Conservation (phyloP, 2,888 invertebrate genomes). For the Oscheius sp. region DNA sequence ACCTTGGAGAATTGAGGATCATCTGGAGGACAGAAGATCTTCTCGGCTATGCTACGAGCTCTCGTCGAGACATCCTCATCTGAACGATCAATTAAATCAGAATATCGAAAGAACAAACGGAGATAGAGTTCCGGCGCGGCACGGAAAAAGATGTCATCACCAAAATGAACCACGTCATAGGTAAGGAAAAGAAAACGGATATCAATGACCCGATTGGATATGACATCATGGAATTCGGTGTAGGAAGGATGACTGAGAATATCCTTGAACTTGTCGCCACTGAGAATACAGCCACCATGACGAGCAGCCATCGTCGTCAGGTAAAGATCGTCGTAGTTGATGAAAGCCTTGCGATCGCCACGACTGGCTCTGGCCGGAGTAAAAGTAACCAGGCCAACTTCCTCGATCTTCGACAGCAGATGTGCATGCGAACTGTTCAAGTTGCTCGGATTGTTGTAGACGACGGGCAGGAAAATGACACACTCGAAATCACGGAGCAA, state of each 20-base stretch:
- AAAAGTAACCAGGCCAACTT: conserved; percentile 61
- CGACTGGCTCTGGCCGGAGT: conserved; percentile 61
- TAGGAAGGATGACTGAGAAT: conserved; percentile 55
- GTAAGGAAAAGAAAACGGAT: conserved; percentile 53
- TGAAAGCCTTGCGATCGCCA: conserved; percentile 59
- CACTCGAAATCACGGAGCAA: conserved; percentile 58
- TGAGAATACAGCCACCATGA: conserved; percentile 62
- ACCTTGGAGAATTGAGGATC: conserved; percentile 24
- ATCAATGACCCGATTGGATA: conserved; percentile 51
- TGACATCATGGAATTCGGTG: conserved; percentile 54
- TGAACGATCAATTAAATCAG: not conserved
- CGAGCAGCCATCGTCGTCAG: conserved; percentile 57
- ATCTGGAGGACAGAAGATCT: conserved; percentile 18
- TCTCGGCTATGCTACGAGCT: conserved; percentile 16
- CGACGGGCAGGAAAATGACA: conserved; percentile 62
- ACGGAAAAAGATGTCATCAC: conserved; percentile 53
- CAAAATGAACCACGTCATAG: conserved; percentile 48
- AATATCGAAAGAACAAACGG: conserved; percentile 30
- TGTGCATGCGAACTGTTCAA: conserved; percentile 53
- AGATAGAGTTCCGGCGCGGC: conserved; percentile 54
- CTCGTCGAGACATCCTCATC: conserved; percentile 19
- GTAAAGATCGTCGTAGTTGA: conserved; percentile 68
- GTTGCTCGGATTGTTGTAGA: conserved; percentile 64
- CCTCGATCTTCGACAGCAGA: conserved; percentile 57
- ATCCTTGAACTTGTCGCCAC: conserved; percentile 64